Evolutionary conservation across 2,797 vertebrate species (phyloP).

Genomic region (Ciconia nigra): DNA sequence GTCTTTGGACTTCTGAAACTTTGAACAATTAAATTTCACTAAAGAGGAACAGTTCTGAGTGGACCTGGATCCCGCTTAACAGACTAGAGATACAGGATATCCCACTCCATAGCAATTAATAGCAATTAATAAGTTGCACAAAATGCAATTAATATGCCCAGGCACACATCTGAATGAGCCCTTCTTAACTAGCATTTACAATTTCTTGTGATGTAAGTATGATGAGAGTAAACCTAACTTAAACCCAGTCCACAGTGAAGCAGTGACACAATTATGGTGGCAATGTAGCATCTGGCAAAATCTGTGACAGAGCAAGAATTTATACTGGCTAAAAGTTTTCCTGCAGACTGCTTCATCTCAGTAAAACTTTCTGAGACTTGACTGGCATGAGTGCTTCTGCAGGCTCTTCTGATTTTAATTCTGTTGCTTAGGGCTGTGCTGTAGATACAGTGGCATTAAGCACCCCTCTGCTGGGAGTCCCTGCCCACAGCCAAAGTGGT

Average conservation of each 20-base stretch:
- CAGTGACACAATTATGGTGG: neutral
- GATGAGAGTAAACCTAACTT: neutral
- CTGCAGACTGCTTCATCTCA: neutral
- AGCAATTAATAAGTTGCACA: neutral
- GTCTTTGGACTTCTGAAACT: neutral
- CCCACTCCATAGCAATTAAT: neutral
- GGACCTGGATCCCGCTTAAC: neutral
- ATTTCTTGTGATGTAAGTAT: neutral
- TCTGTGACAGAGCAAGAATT: neutral
- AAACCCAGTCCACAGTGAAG: neutral
- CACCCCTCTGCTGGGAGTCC: neutral
- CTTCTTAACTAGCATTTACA: neutral
- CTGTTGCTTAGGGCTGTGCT: neutral
- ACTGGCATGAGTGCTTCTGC: neutral
- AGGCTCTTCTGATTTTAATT: neutral
- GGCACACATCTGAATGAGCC: neutral
- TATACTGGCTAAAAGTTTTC: neutral
- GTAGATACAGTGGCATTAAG: neutral
- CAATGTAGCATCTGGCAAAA: neutral
- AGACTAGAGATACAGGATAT: neutral
- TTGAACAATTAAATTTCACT: neutral
- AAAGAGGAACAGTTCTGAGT: neutral
- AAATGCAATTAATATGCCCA: neutral
- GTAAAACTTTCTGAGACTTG: neutral
- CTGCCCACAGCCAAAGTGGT: neutral